A percentile compares a stretch with the other conserved stretches of the same genome.
Evolutionary conservation across 2,113 vertebrate species (phyloP).

Genomic region (Coptodon bakossiorum): DNA sequence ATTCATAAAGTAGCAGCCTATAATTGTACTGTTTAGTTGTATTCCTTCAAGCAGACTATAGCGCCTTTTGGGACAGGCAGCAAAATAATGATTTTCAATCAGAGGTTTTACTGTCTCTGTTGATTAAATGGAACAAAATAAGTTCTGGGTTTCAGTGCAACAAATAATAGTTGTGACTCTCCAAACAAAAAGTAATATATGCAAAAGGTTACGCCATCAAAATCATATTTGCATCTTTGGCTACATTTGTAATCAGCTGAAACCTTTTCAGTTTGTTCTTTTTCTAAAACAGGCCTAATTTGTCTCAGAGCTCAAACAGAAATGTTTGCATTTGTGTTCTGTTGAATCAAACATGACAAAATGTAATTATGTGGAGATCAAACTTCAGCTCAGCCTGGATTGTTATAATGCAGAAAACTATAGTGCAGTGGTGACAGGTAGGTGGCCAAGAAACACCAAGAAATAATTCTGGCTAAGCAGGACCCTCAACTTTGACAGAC

Average conservation of each 20-base stretch:
- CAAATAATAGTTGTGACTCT: background rate
- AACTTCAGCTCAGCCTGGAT: background rate
- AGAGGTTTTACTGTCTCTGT: background rate
- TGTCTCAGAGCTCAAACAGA: background rate
- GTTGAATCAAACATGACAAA: background rate
- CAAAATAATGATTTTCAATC: background rate
- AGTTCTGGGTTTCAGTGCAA: background rate
- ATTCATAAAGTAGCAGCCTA: background rate
- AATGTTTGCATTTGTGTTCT: background rate
- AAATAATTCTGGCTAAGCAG: constrained; percentile 29
- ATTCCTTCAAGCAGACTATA: background rate
- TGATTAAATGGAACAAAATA: background rate
- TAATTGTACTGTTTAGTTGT: background rate
- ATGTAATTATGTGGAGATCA: background rate
- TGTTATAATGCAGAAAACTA: background rate
- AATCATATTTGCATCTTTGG: background rate
- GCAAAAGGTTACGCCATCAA: background rate
- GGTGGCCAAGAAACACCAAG: background rate
- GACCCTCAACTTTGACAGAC: constrained; percentile 59
- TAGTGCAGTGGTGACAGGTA: accelerated
- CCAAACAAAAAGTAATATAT: background rate
- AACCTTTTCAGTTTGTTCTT: background rate
- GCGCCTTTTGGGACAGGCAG: background rate
- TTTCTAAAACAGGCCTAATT: background rate
- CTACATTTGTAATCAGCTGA: background rate